Base-by-base conservation (phyloP, 2,113 vertebrate species). In the Choloepus hoffmanni region DNA sequence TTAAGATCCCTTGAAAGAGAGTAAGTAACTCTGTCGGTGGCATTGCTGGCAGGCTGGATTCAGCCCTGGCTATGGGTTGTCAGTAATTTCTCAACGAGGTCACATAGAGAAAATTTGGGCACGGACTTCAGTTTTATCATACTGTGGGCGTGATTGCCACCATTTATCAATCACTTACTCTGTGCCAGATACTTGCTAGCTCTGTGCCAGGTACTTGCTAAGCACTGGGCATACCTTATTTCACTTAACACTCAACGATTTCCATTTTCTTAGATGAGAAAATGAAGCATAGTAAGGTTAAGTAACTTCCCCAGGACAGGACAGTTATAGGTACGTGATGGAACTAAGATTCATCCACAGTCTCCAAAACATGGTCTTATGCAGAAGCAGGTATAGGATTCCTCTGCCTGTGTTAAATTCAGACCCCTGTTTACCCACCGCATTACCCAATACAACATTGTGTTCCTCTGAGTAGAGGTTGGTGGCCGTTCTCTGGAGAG, bases 281-380 rank as follows among this genome's bases (percentile, higher is more conserved):
- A 28, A 50, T 53, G 76, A 96, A 91, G 13, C 73, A 88, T 63
- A 85, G 43, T 16, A 15, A 95, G 9, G n/a, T 50, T 81, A 72
- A 84, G 14, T 43, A 78, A 16, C 13, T 95, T 97, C 92, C 78
- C 7, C 24, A 30, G 79, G 60, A 3, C 77, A 97, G 48, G 28
- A 85, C 11, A 18, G 13, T 84, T 79, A 73, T 26, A 43, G 63
- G 45, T 85, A 70, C 19, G 18, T 94, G 65, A 15, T 62, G 19
- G 48, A 92, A n/a, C 58, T n/a, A 24, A 50, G 30, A 33, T 48
- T 85, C 23, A 68, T 12, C 60, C 40, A 8, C 24, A 24, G 19
- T 91, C 91, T 92, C 74, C 94, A 74, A 94, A 94, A 92, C 30
- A 13, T 87, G 90, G 53, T 70, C 89, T 96, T 73, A 73, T 16